A percentile compares a stretch with the other conserved stretches of the same genome.
These are phyloP conservation scores for Poeciliopsis occidentalis DNA, from an alignment of 2,113 vertebrate genomes.

Conservation along the genomic window DNA sequence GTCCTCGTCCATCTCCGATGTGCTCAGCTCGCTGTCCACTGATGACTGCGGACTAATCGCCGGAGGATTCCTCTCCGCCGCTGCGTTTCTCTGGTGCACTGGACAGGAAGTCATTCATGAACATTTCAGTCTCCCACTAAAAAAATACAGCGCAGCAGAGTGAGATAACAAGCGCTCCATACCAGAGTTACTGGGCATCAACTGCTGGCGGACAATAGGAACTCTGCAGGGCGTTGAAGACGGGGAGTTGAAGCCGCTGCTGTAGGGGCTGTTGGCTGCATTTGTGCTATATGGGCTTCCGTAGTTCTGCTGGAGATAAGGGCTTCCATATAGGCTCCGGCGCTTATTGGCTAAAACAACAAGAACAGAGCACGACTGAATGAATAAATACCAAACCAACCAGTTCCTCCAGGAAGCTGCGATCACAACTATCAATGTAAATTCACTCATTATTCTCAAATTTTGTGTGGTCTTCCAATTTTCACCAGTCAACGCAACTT, in stretches of 20 bases:
- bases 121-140: background rate
- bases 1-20: slow-evolving; percentile 98
- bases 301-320: slow-evolving; percentile 86
- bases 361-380: background rate
- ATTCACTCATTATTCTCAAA: too few species aligned
- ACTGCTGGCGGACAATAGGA: slow-evolving; percentile 90
- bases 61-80: slow-evolving; percentile 88
- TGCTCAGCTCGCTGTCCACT: slow-evolving; percentile 97
- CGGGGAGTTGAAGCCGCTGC: slow-evolving; percentile 95
- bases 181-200: slow-evolving; percentile 91
- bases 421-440: too few species aligned
- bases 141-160: background rate
- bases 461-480: too few species aligned
- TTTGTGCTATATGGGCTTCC: slow-evolving; percentile 90
- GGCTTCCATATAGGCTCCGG: slow-evolving; percentile 89
- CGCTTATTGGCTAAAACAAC: slow-evolving; percentile 87
- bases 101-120: slow-evolving; percentile 26
- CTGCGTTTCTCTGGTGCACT: slow-evolving; percentile 87
- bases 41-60: slow-evolving; percentile 94
- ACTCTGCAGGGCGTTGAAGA: slow-evolving; percentile 91
- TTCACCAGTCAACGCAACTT: too few species aligned
- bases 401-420: too few species aligned
- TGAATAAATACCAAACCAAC: background rate
- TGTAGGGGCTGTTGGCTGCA: slow-evolving; percentile 90
- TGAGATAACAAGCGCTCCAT: background rate